A percentile compares a stretch with the other conserved stretches of the same genome.
Evolutionary conservation across 1,140 invertebrate genomes (phyloP).

Genomic region (Brachionus manjavacas): DNA sequence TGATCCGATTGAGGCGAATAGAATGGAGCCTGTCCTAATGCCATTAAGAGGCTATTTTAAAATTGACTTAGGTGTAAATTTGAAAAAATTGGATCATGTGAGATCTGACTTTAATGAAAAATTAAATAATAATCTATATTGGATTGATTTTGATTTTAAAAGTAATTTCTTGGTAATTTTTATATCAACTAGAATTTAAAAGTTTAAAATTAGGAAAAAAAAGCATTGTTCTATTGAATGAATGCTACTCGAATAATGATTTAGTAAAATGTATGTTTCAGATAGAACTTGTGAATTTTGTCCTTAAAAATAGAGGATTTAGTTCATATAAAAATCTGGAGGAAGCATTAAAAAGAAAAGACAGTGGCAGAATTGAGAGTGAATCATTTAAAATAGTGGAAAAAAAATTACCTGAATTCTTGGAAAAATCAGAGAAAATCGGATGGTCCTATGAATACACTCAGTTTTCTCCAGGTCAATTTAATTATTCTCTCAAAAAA

Average conservation of each 20-base stretch:
- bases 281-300: slow-evolving; percentile 4
- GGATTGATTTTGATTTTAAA: background rate
- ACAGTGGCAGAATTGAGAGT: background rate
- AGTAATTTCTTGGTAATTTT: background rate
- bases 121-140: background rate
- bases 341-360: background rate
- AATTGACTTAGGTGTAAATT: background rate
- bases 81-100: background rate
- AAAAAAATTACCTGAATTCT: background rate
- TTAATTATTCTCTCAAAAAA: background rate
- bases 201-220: background rate
- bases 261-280: slow-evolving; percentile 34
- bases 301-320: background rate
- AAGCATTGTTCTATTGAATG: background rate
- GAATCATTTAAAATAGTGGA: background rate
- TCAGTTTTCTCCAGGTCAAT: slow-evolving; percentile 16
- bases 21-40: slow-evolving; percentile 29
- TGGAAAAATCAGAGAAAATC: background rate
- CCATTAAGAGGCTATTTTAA: background rate
- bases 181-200: background rate
- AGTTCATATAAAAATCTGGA: background rate
- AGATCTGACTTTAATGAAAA: background rate
- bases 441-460: slow-evolving; percentile 19
- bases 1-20: background rate
- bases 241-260: background rate